These are phyloP conservation scores for Baronia brevicornis DNA, from an alignment of 2,888 invertebrate genomes.

Conservation along the genomic window DNA sequence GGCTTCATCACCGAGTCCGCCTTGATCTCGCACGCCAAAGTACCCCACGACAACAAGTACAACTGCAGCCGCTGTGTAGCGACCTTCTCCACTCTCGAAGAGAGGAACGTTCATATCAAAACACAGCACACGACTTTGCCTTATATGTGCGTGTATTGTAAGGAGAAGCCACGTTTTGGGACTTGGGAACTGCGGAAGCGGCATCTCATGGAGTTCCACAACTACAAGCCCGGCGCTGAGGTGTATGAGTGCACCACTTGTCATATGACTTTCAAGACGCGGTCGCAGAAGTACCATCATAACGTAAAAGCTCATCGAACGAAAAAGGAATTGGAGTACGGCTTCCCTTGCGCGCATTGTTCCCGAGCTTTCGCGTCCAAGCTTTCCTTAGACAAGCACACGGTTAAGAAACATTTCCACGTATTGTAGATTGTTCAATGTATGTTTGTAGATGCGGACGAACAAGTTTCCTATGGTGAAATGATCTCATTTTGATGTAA, in stretches of 20 bases:
- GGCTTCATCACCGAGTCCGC: conserved; percentile 65
- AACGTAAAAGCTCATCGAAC: conserved; percentile 62
- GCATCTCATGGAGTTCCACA: conserved; percentile 64
- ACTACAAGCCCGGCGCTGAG: conserved; percentile 59
- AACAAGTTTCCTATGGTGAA: no score
- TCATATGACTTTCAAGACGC: conserved; percentile 62
- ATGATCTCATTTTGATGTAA: no score
- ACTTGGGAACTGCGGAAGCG: conserved; percentile 62
- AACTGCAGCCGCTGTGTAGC: conserved; percentile 61
- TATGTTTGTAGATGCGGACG: no score
- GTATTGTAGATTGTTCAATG: conserved; percentile 27
- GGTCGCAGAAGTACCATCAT: conserved; percentile 66
- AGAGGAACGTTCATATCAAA: conserved; percentile 56
- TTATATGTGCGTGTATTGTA: conserved; percentile 63
- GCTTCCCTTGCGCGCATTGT: conserved; percentile 66
- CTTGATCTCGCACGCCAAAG: conserved; percentile 51
- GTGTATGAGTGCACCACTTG: conserved; percentile 67
- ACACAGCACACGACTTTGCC: conserved; percentile 58
- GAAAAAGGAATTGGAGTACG: conserved; percentile 62
- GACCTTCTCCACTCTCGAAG: conserved; percentile 56
- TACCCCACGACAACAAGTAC: conserved; percentile 63
- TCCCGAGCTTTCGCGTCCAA: conserved; percentile 68
- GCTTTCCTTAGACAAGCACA: conserved; percentile 70
- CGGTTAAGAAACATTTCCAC: conserved; percentile 71
- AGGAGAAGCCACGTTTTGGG: conserved; percentile 61